phyloP scores from a whole-genome alignment of 2,888 invertebrate species.

The Crossocerus cetratus region DNA sequence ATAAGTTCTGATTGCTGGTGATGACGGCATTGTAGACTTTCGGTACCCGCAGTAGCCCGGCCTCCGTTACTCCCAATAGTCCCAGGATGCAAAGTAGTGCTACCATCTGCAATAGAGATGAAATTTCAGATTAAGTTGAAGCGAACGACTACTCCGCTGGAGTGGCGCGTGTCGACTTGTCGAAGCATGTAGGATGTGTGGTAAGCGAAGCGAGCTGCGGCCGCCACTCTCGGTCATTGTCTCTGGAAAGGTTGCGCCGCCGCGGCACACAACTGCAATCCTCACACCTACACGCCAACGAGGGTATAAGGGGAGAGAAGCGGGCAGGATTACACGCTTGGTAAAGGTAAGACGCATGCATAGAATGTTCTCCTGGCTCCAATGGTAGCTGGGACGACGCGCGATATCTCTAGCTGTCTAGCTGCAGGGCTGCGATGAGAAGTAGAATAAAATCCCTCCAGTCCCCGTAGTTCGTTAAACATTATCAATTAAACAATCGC shows the following conservation, averaged over 20 bases:
- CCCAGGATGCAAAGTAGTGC: conserved; percentile 30
- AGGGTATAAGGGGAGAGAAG: conserved; percentile 14
- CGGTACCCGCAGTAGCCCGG: conserved; percentile 82
- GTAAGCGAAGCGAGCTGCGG: too few relatives aligned
- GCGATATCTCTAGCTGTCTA: too few relatives aligned
- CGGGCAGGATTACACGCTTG: conserved; percentile 41
- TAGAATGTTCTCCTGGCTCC: conserved; percentile 38
- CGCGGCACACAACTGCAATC: neutral
- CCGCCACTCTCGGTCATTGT: conserved; percentile 27
- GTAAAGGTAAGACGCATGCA: conserved; percentile 34
- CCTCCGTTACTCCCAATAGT: conserved; percentile 68
- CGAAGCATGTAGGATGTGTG: too few relatives aligned
- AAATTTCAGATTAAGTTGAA: too few relatives aligned
- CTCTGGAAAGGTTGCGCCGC: conserved; percentile 35
- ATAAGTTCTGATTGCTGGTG: conserved; percentile 86
- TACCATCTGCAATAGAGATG: conserved; percentile 57
- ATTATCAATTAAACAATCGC: too few relatives aligned
- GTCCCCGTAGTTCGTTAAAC: too few relatives aligned
- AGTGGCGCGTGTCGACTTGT: too few relatives aligned
- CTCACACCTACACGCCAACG: conserved; percentile 12
- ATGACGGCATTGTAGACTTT: conserved; percentile 89
- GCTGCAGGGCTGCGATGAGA: too few relatives aligned
- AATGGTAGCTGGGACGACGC: too few relatives aligned
- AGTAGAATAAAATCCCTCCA: too few relatives aligned
- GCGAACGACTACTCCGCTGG: too few relatives aligned